Conservation (phyloP, 2,888 invertebrate species). For the Exocentrus adspersus region DNA sequence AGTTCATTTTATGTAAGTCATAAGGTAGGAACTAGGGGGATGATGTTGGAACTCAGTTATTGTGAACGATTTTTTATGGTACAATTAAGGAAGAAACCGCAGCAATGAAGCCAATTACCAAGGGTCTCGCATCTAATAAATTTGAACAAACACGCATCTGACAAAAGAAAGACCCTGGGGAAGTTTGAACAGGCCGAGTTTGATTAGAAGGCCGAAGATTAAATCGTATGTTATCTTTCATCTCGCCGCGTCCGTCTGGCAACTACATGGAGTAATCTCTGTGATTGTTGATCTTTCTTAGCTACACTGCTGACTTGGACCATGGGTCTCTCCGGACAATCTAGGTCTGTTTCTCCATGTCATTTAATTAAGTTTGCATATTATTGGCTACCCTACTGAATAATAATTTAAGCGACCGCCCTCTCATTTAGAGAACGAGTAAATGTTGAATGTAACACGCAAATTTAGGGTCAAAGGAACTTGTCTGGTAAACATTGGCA, state of each 20-base stretch:
- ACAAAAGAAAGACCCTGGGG: constrained; percentile 31
- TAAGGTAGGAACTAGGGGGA: too few species aligned
- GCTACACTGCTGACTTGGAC: constrained; percentile 8
- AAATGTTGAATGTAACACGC: background rate
- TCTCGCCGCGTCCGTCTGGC: constrained; percentile 34
- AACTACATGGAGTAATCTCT: constrained; percentile 38
- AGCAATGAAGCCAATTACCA: constrained; percentile 27
- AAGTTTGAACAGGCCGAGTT: constrained; percentile 27
- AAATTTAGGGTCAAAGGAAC: background rate
- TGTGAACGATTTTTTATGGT: too few species aligned
- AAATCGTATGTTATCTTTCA: constrained; percentile 39
- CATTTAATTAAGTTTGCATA: constrained; percentile 34
- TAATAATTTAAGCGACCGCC: constrained; percentile 16
- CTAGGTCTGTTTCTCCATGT: constrained; percentile 24
- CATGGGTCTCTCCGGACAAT: constrained; percentile 14
- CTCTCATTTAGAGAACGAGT: background rate
- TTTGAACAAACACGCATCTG: constrained; percentile 31
- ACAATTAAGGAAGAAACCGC: constrained; percentile 23
- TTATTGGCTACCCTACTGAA: constrained; percentile 29
- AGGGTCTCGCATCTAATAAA: constrained; percentile 31
- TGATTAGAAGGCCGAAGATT: constrained; percentile 36
- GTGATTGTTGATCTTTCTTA: constrained; percentile 39
- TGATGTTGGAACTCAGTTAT: too few species aligned
- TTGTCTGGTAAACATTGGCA: background rate
- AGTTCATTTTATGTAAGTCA: too few species aligned